Conservation (phyloP, 2,888 invertebrate species). For the Agonum fuliginosum region DNA sequence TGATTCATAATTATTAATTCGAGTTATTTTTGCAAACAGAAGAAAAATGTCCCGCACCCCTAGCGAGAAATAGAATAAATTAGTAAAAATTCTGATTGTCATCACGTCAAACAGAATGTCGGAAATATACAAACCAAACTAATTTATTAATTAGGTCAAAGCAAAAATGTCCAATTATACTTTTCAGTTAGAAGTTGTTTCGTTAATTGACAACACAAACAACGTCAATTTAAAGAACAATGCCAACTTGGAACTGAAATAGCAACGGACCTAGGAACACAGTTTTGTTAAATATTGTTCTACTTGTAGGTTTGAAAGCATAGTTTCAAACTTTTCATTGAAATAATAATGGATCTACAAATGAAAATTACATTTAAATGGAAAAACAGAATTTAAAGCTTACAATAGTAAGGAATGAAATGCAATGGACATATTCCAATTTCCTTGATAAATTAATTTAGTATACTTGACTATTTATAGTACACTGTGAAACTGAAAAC, state of each 20-base stretch:
- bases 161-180: neutral
- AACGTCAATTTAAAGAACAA: constrained; percentile 12
- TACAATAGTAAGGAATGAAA: neutral
- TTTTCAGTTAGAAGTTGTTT: neutral
- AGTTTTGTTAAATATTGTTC: constrained; percentile 19
- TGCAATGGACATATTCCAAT: no score
- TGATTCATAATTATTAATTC: no score
- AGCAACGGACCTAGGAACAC: no score
- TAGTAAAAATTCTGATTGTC: neutral
- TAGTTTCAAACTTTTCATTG: constrained; percentile 10
- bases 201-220: neutral
- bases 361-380: constrained; percentile 36
- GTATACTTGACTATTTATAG: no score
- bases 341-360: constrained; percentile 23
- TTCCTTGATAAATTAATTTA: no score
- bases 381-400: constrained; percentile 31
- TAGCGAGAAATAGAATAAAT: no score
- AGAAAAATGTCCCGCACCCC: no score
- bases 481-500: no score
- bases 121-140: constrained; percentile 25
- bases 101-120: neutral
- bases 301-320: neutral
- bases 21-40: no score
- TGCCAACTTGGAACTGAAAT: constrained; percentile 1
- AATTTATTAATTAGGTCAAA: constrained; percentile 4